Evolutionary conservation across 1,140 invertebrate species (phyloP).

Genomic region (Drosophila asahinai): DNA sequence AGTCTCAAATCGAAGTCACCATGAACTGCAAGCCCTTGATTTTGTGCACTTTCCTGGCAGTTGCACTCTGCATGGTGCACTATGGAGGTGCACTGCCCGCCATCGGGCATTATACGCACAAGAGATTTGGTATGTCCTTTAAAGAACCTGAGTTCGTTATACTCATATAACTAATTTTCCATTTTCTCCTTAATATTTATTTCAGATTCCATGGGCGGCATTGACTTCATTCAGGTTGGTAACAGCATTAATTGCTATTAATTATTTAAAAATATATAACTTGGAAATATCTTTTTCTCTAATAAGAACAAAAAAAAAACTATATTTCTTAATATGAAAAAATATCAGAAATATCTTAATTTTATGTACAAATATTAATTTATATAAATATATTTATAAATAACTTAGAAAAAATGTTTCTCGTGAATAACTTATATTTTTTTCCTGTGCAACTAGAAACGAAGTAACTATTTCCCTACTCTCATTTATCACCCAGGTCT

Average conservation of each 20-base stretch:
- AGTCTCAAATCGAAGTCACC: slow-evolving; percentile 12
- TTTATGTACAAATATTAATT: too few relatives aligned
- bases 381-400: too few relatives aligned
- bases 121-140: slow-evolving; percentile 72
- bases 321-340: too few relatives aligned
- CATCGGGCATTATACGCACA: slow-evolving; percentile 68
- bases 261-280: neutral
- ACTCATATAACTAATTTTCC: neutral
- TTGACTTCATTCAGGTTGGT: slow-evolving; percentile 85
- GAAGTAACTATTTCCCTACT: neutral
- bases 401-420: neutral
- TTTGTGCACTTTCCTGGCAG: slow-evolving; percentile 45
- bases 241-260: neutral
- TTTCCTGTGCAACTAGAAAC: neutral
- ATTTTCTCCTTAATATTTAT: neutral
- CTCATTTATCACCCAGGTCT: slow-evolving; percentile 84
- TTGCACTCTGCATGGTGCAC: slow-evolving; percentile 54
- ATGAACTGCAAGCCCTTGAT: slow-evolving; percentile 65
- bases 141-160: neutral
- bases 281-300: too few relatives aligned
- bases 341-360: too few relatives aligned
- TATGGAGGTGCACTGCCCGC: slow-evolving; percentile 61
- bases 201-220: slow-evolving; percentile 76
- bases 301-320: too few relatives aligned
- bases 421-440: neutral